Evolutionary conservation across 2,113 vertebrate species (phyloP), one percentile per base, ranked within the genome.

Genomic region (Pachypanchax playfairii): DNA sequence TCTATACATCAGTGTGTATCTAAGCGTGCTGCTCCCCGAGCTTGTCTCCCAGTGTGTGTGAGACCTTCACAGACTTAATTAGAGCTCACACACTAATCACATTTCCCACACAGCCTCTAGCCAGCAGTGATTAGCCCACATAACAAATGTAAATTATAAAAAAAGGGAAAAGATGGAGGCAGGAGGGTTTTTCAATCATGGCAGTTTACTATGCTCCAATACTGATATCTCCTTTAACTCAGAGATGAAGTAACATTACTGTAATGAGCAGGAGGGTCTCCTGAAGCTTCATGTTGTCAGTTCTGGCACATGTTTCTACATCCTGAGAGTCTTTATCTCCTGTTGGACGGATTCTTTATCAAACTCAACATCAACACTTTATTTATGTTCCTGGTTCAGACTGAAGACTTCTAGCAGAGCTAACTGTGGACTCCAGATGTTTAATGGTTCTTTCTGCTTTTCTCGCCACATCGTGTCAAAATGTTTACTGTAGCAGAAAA

Each of bases 21-120:
- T 70, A 44, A 63, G 72, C 70, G 21, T 76, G 57, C 75, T 51
- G 51, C 67, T 80, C 77, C 66, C 43, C 8, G 39, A 79, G 78
- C 80, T 68, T 77, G 65, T 81, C 74, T 73, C 59, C 49, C 68
- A 78, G 69, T 79, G 82, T 82, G 83, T 83, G 78, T 72, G 73
- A 80, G 61, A 66, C 79, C 33, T 84, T 88, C 74, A 65, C 77
- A 77, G 73, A 75, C 84, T 90, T 91, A 86, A 91, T 91, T 90
- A 90, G 80, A 86, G 77, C 81, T 84, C 85, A 79, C 73, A 65
- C 65, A 73, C 83, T 90, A 90, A 89, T 90, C 82, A 86, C 82
- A 81, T 85, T 87, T 75, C 74, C 80, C 73, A 77, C 77, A 78
- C 70, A 50, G 66, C 83, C 85, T 65, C 25, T 22, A 79, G 88